Percentiles rank a stretch among this genome's conserved stretches.
phyloP scores from a whole-genome alignment of 2,113 vertebrate genomes.

The Myiozetetes cayanensis region DNA sequence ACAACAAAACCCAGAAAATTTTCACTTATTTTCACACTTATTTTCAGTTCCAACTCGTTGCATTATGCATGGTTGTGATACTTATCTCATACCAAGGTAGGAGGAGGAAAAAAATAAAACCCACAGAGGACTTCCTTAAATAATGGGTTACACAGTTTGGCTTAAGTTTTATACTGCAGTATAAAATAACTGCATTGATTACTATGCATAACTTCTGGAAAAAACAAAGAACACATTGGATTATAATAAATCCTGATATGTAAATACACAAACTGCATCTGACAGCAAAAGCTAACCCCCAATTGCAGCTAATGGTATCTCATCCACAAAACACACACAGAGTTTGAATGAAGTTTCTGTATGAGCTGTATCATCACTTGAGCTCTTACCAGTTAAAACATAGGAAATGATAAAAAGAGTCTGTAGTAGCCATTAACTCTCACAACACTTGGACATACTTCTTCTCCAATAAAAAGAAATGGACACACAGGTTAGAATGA shows the following conservation, averaged over 20 bases:
- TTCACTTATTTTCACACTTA: too few relatives aligned
- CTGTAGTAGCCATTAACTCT: neutral
- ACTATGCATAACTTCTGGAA: neutral
- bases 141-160: neutral
- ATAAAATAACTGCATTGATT: neutral
- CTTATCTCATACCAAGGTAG: neutral
- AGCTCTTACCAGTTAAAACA: neutral
- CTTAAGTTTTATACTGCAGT: neutral
- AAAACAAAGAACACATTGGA: neutral
- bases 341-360: neutral
- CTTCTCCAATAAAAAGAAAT: neutral
- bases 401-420: neutral
- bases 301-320: neutral
- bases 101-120: accelerated
- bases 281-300: neutral
- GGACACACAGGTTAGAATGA: neutral
- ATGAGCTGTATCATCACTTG: neutral
- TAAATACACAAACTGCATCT: neutral
- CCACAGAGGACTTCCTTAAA: neutral
- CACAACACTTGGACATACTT: neutral
- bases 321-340: neutral
- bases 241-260: neutral
- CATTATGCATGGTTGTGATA: neutral
- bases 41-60: neutral
- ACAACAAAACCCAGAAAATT: neutral